Evolutionary conservation across 23 tunicate species (phyloP).

Genomic region (Corella eumyota): DNA sequence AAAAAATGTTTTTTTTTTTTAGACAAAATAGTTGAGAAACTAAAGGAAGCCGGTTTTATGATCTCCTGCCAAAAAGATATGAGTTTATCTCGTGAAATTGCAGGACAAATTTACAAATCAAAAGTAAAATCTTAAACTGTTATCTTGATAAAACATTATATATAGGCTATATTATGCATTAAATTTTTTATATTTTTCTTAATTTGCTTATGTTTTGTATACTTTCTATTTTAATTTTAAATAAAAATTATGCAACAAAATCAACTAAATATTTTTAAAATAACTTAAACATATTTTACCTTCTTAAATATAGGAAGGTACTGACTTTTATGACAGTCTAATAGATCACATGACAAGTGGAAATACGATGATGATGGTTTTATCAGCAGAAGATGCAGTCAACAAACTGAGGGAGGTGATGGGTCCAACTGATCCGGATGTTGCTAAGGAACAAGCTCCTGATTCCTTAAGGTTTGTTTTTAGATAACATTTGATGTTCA

Average conservation of each 20-base stretch:
- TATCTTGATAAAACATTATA: neutral
- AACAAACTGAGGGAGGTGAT: conserved; percentile 54
- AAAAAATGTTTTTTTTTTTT: conserved; percentile 9
- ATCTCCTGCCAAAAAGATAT: conserved; percentile 74
- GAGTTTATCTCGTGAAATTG: conserved; percentile 68
- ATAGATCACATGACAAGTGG: conserved; percentile 95
- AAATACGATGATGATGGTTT: conserved; percentile 60
- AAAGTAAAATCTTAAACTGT: conserved; percentile 28
- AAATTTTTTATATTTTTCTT: no score
- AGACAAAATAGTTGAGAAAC: conserved; percentile 64
- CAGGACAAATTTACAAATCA: conserved; percentile 67
- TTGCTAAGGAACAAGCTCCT: conserved; percentile 50
- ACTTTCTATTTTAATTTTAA: no score
- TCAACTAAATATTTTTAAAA: no score
- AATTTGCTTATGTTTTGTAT: no score
- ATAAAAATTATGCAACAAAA: no score
- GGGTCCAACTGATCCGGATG: conserved; percentile 91
- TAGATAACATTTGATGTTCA: neutral
- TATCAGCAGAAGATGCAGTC: conserved; percentile 85
- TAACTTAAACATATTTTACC: no score
- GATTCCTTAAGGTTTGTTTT: conserved; percentile 54
- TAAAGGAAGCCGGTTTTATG: conserved; percentile 89
- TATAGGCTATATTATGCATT: no score
- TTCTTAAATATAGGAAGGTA: conserved; percentile 90
- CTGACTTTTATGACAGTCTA: conserved; percentile 70